Conservation (phyloP, 2,888 invertebrate genomes). For the Melieria omissa region DNA sequence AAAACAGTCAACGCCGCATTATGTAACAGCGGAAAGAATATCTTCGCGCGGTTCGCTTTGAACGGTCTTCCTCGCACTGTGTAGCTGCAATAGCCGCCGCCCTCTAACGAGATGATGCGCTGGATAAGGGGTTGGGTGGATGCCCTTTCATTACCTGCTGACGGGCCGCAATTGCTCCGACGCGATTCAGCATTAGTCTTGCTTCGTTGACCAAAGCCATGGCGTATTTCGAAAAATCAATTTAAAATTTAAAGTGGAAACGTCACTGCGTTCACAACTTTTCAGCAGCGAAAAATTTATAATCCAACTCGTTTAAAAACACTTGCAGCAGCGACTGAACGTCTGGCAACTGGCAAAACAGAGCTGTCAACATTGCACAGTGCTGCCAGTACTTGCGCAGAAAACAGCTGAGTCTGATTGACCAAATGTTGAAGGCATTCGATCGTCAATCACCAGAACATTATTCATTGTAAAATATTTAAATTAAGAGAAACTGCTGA, state of each 20-base stretch:
- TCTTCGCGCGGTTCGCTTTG: not conserved
- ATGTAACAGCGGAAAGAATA: slow-evolving; percentile 11
- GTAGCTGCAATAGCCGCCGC: not conserved
- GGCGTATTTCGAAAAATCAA: slow-evolving; percentile 16
- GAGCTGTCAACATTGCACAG: not conserved
- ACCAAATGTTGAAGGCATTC: no score
- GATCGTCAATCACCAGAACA: no score
- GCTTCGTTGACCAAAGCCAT: slow-evolving; percentile 64
- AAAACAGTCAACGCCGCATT: not conserved
- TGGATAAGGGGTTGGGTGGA: not conserved
- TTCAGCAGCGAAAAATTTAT: slow-evolving; percentile 24
- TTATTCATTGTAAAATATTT: no score
- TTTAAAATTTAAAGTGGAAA: slow-evolving; percentile 55
- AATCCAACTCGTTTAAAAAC: slow-evolving; percentile 40
- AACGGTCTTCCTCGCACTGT: not conserved
- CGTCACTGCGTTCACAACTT: slow-evolving; percentile 65
- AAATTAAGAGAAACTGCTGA: no score
- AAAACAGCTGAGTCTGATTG: not conserved
- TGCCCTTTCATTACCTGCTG: slow-evolving; percentile 57
- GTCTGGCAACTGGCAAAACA: slow-evolving; percentile 27
- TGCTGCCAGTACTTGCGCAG: not conserved
- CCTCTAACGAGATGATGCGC: not conserved
- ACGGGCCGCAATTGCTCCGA: slow-evolving; percentile 57
- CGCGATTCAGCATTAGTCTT: slow-evolving; percentile 58
- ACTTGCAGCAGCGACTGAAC: slow-evolving; percentile 17